A percentile compares a stretch with the other conserved stretches of the same genome.
phyloP scores from a whole-genome alignment of 1,140 invertebrate genomes.

The Aphelenchoides fujianensis region DNA sequence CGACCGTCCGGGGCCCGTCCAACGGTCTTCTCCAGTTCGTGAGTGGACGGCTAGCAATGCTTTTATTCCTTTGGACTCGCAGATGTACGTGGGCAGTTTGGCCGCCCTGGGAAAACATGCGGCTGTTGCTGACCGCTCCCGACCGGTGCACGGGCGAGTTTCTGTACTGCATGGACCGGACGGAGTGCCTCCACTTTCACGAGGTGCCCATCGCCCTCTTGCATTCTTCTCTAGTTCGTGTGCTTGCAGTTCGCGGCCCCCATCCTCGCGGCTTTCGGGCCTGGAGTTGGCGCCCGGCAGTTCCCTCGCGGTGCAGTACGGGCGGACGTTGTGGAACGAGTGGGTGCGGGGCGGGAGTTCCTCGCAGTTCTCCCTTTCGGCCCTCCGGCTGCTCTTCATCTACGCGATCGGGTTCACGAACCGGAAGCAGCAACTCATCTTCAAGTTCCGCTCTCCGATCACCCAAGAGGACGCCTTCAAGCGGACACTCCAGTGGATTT shows the following conservation, averaged over 20 bases:
- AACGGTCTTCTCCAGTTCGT: constrained; percentile 45
- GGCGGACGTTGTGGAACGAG: background rate
- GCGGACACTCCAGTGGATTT: constrained; percentile 1
- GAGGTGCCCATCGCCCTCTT: constrained; percentile 20
- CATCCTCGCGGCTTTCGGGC: background rate
- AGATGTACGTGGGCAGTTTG: constrained; percentile 45
- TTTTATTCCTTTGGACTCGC: no score
- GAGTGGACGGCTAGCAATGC: constrained; percentile 14
- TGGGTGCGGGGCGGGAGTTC: background rate
- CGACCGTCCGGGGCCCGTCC: constrained; percentile 24
- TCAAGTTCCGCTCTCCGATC: constrained; percentile 10
- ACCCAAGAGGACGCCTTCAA: background rate
- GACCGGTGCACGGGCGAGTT: constrained; percentile 29
- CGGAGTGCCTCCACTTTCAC: constrained; percentile 35
- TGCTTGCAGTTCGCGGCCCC: constrained; percentile 5
- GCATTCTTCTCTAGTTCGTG: background rate
- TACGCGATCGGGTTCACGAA: constrained; percentile 39
- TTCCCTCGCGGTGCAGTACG: background rate
- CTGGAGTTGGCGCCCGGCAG: background rate
- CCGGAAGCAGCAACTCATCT: constrained; percentile 31
- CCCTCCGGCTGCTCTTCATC: constrained; percentile 34
- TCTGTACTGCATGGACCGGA: constrained; percentile 45
- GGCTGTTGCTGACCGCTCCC: constrained; percentile 28
- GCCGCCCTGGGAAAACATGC: constrained; percentile 33
- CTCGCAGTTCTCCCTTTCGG: constrained; percentile 27